Evolutionary conservation across 2,113 vertebrate genomes (phyloP).

Genomic region (Cyrtonyx montezumae): DNA sequence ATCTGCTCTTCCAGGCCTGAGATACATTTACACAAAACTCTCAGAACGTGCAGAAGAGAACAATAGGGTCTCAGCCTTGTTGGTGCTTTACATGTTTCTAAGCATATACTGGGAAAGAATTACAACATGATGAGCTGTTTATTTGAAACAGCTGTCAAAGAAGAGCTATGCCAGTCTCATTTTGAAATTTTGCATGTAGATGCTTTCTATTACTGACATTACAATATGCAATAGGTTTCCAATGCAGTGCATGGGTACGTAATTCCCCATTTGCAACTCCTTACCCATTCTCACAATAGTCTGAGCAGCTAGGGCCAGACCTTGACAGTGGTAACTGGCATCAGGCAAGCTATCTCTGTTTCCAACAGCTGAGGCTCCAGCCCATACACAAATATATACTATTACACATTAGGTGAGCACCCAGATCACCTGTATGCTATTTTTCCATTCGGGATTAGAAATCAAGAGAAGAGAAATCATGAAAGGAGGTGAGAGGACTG

Average conservation of each 20-base stretch:
- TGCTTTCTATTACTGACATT: constrained; percentile 64
- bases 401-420: not conserved
- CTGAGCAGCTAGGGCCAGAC: not conserved
- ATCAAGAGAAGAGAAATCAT: constrained; percentile 12
- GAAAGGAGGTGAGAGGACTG: constrained; percentile 15
- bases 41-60: constrained; percentile 42
- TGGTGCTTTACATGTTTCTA: constrained; percentile 51
- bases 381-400: not conserved
- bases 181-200: constrained; percentile 45
- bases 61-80: constrained; percentile 31
- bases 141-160: constrained; percentile 67
- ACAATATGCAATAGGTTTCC: constrained; percentile 53
- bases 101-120: constrained; percentile 57
- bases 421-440: constrained; percentile 37
- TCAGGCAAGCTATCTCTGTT: not conserved
- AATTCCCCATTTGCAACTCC: constrained; percentile 53
- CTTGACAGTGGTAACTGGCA: not conserved
- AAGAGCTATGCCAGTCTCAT: constrained; percentile 54
- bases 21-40: constrained; percentile 31
- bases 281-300: constrained; percentile 45
- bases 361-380: constrained; percentile 25
- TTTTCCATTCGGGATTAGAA: not conserved
- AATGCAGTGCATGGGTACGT: constrained; percentile 15
- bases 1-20: constrained; percentile 26
- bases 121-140: constrained; percentile 52